Base-by-base conservation (phyloP, 2,888 invertebrate species). In the Cheilosia variabilis region DNA sequence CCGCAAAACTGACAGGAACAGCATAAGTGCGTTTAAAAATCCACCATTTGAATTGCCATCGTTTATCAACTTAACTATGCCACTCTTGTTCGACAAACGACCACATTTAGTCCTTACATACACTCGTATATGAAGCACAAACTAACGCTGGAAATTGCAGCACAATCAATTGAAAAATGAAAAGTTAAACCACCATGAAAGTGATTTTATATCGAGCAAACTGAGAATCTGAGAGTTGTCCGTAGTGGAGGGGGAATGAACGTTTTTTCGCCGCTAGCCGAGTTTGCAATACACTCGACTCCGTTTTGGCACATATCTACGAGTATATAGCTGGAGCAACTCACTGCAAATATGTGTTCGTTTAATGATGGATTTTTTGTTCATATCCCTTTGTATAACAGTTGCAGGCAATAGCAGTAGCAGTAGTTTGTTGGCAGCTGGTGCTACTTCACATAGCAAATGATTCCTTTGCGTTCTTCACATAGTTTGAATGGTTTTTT, bases 151-250 rank as follows among this genome's bases (percentile, higher is more conserved):
- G 37, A 45, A 5, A 4, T 24, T 24, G 62, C 55, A 62, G 69
- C 62, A 69, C 62, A 69, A 45, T n/a, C 77, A 77, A 69, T 77
- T 77, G 53, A 69, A 62, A 77, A 77, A 69, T 77, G 69, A 62
- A 77, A 68, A 77, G 77, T 69, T 77, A 68, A 77, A 77, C 77
- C 62, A 53, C 77, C 77, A 53, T 69, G 60, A 77, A 69, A 77
- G 62, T 77, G 69, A 77, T 77, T 77, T 62, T 69, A 68, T 77
- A 77, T 77, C 77, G 68, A 60, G 53, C 77, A 69, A 77, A 69
- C 77, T 62, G 77, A 62, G 55, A 24, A 68, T 68, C 60, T 68
- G 58, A 43, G 50, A 76, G 76, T 41, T 63, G 17, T 17, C 31
- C 58, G 37, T 57, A 37, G n/a, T 55, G 19, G 55, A 47, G 37